Evolutionary conservation across 2,797 vertebrate genomes (phyloP).

Genomic region (Coccyzus lansbergi): DNA sequence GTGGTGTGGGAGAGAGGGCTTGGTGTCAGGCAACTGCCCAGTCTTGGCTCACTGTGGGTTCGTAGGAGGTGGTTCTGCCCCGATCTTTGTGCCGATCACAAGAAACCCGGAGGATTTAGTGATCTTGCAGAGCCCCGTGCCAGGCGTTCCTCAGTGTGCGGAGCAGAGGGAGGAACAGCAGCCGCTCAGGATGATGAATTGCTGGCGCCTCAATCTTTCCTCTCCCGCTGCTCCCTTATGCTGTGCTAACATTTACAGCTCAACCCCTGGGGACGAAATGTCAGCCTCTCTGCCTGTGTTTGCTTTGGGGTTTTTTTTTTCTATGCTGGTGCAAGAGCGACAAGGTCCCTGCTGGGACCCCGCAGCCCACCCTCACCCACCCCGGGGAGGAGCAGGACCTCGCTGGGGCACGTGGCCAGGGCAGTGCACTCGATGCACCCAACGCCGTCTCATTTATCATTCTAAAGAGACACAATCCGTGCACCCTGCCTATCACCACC

Average conservation of each 20-base stretch:
- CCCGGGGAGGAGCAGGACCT: fast-evolving
- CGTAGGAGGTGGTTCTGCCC: not conserved
- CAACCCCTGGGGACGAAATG: not conserved
- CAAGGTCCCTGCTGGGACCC: not conserved
- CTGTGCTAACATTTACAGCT: not conserved
- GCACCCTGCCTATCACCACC: no score
- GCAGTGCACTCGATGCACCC: fast-evolving
- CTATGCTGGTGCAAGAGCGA: fast-evolving
- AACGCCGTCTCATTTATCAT: not conserved
- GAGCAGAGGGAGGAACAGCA: not conserved
- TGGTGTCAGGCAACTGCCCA: fast-evolving
- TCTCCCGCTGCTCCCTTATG: not conserved
- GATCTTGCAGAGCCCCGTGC: not conserved
- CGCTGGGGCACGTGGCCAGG: fast-evolving
- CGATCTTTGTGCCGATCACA: not conserved
- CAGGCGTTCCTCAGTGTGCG: fast-evolving
- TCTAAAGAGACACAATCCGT: fast-evolving
- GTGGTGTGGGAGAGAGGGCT: no score
- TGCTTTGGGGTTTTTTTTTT: not conserved
- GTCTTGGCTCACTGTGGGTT: fast-evolving
- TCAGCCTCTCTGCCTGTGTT: not conserved
- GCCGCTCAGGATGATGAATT: fast-evolving
- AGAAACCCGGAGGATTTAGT: not conserved
- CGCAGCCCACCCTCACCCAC: not conserved
- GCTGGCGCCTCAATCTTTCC: not conserved